These are phyloP conservation scores for Megalurothrips usitatus DNA, from an alignment of 2,888 invertebrate genomes.

Conservation along the genomic window DNA sequence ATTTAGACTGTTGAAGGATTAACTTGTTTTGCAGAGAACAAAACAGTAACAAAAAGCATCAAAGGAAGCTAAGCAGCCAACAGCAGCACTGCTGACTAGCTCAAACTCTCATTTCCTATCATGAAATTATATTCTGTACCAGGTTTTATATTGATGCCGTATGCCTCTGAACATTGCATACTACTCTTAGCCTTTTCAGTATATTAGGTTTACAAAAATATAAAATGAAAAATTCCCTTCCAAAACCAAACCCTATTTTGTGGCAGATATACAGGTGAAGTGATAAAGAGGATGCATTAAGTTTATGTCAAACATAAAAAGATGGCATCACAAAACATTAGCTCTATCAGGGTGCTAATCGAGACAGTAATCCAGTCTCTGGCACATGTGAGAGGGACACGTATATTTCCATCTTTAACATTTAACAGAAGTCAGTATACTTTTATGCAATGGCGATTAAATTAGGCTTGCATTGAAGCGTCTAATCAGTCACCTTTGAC, in stretches of 20 bases:
- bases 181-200: constrained; percentile 12
- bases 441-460: constrained; percentile 9
- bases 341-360: background rate
- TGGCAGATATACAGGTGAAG: background rate
- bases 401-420: constrained; percentile 5
- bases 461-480: background rate
- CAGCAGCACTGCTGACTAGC: background rate
- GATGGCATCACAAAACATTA: constrained; percentile 12
- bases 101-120: background rate
- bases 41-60: background rate
- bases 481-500: constrained; percentile 23
- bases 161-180: background rate
- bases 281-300: background rate
- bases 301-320: constrained; percentile 7
- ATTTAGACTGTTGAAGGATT: background rate
- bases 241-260: constrained; percentile 13
- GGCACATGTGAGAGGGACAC: background rate
- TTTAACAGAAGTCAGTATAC: constrained; percentile 11
- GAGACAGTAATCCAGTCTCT: background rate
- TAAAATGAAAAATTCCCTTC: constrained; percentile 21
- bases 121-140: background rate
- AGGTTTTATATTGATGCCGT: background rate
- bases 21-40: background rate
- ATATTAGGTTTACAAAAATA: constrained; percentile 16
- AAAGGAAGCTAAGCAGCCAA: background rate